phyloP scores from a whole-genome alignment of 2,797 vertebrate species.

The Melanotaenia pygmaea region DNA sequence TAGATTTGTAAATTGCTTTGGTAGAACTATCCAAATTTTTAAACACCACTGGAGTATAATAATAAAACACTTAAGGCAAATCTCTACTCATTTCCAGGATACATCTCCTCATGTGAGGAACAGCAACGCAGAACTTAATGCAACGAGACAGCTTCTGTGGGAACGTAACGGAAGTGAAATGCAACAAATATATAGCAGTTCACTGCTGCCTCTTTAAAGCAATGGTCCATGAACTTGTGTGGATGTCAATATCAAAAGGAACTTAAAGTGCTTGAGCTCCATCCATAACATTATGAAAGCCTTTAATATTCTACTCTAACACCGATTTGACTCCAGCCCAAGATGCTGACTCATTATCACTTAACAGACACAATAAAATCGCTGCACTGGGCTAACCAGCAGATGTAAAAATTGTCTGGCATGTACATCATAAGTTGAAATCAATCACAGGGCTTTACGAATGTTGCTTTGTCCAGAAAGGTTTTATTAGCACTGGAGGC shows the following conservation, averaged over 20 bases:
- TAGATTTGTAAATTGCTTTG: not conserved
- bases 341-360: conserved; percentile 48
- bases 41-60: conserved; percentile 8
- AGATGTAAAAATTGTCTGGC: conserved; percentile 9
- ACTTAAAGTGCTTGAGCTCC: conserved; percentile 20
- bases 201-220: conserved; percentile 10
- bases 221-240: conserved; percentile 9
- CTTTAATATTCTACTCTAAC: conserved; percentile 21
- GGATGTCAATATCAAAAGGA: conserved; percentile 23
- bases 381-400: conserved; percentile 26
- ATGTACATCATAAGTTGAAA: conserved; percentile 12
- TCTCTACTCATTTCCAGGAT: not conserved
- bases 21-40: not conserved
- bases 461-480: conserved; percentile 18
- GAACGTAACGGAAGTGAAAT: conserved; percentile 28
- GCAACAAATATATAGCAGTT: conserved; percentile 25
- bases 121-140: not conserved
- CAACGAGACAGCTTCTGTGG: not conserved
- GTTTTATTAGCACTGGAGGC: conserved; percentile 26
- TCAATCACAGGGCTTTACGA: conserved; percentile 14
- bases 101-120: not conserved
- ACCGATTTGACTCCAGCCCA: conserved; percentile 4
- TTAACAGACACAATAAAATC: conserved; percentile 39
- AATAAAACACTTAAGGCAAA: conserved; percentile 13
- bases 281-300: conserved; percentile 31